Conservation (phyloP, 2,113 vertebrate genomes). For the Limanda limanda region DNA sequence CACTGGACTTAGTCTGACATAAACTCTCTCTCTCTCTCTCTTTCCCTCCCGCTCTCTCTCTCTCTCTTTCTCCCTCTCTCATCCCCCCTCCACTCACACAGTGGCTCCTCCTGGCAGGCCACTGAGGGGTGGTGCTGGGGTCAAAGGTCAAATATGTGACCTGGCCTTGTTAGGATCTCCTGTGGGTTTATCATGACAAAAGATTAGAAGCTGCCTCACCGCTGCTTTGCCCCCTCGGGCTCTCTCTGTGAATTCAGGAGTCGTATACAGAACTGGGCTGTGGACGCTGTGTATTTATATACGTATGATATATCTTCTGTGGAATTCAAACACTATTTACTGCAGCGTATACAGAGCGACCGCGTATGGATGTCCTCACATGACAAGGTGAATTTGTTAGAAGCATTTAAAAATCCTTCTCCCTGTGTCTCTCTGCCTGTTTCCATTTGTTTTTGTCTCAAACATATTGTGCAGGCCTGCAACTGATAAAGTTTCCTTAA, state of each 20-base stretch:
- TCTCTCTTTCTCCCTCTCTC: not conserved
- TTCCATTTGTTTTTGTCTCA: not conserved
- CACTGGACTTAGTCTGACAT: conserved; percentile 50
- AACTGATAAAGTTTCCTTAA: too few relatives aligned
- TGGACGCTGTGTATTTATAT: conserved; percentile 24
- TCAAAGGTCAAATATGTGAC: conserved; percentile 71
- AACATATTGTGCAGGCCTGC: too few relatives aligned
- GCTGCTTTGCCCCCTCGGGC: not conserved
- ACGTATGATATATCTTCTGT: conserved; percentile 6
- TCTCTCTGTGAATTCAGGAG: conserved; percentile 18
- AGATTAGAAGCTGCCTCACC: conserved; percentile 35
- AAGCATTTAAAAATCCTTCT: conserved; percentile 27
- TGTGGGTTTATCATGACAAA: conserved; percentile 28
- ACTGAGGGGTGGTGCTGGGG: conserved; percentile 18
- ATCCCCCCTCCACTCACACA: conserved; percentile 8
- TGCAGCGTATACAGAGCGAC: not conserved
- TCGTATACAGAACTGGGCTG: conserved; percentile 9
- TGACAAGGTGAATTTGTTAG: conserved; percentile 28
- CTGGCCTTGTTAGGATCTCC: conserved; percentile 54
- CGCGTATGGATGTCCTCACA: conserved; percentile 9
- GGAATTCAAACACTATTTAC: conserved; percentile 16
- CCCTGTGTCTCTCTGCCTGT: not conserved
- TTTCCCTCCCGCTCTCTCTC: conserved; percentile 14
- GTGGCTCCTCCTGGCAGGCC: conserved; percentile 29
- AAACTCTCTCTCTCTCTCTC: conserved; percentile 51